Percentiles rank a stretch among this genome's conserved stretches.
Conservation (phyloP, 2,113 vertebrate genomes). For the Sinocyclocheilus maitianheensis region DNA sequence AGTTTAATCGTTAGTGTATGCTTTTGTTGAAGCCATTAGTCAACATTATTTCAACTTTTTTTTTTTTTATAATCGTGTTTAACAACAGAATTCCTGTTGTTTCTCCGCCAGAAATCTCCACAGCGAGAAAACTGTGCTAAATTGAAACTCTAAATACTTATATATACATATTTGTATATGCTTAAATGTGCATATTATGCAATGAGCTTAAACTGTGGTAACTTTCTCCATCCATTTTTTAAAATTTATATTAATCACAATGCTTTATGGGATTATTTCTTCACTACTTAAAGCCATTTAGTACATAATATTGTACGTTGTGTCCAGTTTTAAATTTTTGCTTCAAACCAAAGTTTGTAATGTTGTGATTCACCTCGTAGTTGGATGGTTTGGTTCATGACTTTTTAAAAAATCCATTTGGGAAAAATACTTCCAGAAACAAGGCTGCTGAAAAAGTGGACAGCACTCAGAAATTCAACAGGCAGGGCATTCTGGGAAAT, state of each 20-base stretch:
- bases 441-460: neutral
- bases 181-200: neutral
- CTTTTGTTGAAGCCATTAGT: neutral
- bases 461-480: neutral
- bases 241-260: neutral
- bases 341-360: neutral
- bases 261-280: neutral
- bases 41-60: neutral
- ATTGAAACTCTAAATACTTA: too few relatives aligned
- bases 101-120: too few relatives aligned
- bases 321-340: neutral
- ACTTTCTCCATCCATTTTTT: neutral
- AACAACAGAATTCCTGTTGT: neutral
- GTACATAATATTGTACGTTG: neutral
- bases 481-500: neutral
- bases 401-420: neutral
- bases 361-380: neutral
- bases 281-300: neutral
- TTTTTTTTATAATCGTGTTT: neutral
- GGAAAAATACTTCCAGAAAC: neutral
- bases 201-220: neutral
- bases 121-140: too few relatives aligned
- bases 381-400: neutral
- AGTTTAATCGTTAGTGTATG: neutral
- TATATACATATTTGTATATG: too few relatives aligned